These are phyloP conservation scores for Cryptocephalus moraei DNA, from an alignment of 2,888 invertebrate species.

Conservation along the genomic window DNA sequence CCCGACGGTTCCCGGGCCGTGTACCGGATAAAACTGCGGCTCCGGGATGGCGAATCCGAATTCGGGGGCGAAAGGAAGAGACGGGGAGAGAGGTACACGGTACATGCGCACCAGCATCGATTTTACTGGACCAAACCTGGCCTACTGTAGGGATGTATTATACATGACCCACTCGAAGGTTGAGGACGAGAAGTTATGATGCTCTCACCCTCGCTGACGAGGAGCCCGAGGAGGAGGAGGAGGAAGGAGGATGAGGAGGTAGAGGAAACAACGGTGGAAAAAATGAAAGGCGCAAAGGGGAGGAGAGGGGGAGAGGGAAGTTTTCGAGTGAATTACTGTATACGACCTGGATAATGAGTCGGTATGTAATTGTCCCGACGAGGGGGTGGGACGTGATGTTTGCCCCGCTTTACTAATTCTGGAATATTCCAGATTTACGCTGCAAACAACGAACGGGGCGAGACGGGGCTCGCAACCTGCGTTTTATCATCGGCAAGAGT, in stretches of 20 bases:
- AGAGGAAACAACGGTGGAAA: constrained; percentile 1
- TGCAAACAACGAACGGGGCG: too few species aligned
- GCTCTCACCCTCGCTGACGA: constrained; percentile 2
- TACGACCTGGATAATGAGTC: constrained; percentile 2
- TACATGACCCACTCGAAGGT: constrained; percentile 31
- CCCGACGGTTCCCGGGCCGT: constrained; percentile 11
- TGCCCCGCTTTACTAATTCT: too few species aligned
- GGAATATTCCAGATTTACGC: too few species aligned
- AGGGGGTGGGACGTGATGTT: too few species aligned
- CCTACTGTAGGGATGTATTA: constrained; percentile 32
- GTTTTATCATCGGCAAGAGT: too few species aligned
- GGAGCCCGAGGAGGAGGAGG: not conserved
- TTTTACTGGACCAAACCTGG: constrained; percentile 34
- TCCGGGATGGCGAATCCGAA: constrained; percentile 27
- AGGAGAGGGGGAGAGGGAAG: constrained; percentile 1
- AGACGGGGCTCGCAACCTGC: too few species aligned
- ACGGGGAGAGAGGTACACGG: constrained; percentile 19
- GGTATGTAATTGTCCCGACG: not conserved
- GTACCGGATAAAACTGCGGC: constrained; percentile 28
- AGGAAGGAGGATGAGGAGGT: constrained; percentile 5
- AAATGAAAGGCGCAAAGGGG: not conserved
- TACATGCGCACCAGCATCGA: constrained; percentile 33
- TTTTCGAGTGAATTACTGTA: constrained; percentile 5
- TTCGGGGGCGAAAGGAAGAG: constrained; percentile 11
- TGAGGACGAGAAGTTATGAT: constrained; percentile 18